Conservation (phyloP, 2,113 vertebrate species). For the Laterallus jamaicensis region DNA sequence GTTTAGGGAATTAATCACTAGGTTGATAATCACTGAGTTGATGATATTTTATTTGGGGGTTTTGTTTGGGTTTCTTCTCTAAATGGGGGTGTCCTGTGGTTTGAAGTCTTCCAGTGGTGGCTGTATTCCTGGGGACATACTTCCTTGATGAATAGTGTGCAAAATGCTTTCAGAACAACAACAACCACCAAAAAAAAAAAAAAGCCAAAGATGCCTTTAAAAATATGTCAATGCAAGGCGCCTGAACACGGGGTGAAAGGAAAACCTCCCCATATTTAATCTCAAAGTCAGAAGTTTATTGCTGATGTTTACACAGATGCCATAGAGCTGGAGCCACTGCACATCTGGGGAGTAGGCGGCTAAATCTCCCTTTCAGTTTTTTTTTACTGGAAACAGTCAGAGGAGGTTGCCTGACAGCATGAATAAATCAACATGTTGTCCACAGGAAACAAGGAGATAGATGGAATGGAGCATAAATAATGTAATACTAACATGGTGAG, state of each 20-base stretch:
- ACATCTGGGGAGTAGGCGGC: slow-evolving; percentile 34
- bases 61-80: background rate
- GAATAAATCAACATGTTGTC: slow-evolving; percentile 56
- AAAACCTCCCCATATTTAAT: slow-evolving; percentile 12
- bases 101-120: background rate
- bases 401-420: slow-evolving; percentile 42
- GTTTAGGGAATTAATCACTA: background rate
- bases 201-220: background rate
- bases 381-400: slow-evolving; percentile 51
- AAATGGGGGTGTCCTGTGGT: background rate
- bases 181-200: background rate
- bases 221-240: background rate
- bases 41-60: background rate
- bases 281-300: slow-evolving; percentile 31
- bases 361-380: slow-evolving; percentile 22
- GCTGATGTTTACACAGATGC: slow-evolving; percentile 55
- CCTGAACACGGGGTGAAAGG: background rate
- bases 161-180: slow-evolving; percentile 2
- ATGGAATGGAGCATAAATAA: slow-evolving; percentile 46
- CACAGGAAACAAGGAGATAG: slow-evolving; percentile 52
- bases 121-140: background rate
- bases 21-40: background rate
- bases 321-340: slow-evolving; percentile 4
- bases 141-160: background rate
- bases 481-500: slow-evolving; percentile 7